Evolutionary conservation across 2,888 invertebrate species (phyloP).

Genomic region (Colostygia pectinataria): DNA sequence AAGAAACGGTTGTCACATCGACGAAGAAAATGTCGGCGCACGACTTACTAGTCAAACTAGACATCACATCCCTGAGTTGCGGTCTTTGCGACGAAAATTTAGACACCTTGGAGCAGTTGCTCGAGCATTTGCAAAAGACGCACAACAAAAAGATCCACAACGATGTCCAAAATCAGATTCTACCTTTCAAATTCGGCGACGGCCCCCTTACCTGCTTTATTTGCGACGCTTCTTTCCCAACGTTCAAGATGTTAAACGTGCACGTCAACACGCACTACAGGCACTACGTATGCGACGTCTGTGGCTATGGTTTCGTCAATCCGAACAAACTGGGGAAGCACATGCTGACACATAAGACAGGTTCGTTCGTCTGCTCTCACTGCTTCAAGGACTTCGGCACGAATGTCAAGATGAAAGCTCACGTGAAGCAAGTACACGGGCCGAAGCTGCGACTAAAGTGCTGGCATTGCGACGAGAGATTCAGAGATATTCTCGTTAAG

Average conservation of each 20-base stretch:
- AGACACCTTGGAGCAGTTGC: constrained; percentile 50
- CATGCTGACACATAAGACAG: constrained; percentile 60
- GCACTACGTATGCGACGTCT: constrained; percentile 52
- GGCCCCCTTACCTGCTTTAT: constrained; percentile 40
- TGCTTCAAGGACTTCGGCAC: constrained; percentile 27
- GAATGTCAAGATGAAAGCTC: constrained; percentile 56
- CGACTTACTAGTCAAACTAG: constrained; percentile 25
- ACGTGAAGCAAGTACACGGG: constrained; percentile 54
- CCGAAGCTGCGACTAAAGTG: constrained; percentile 52
- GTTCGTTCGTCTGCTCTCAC: constrained; percentile 28
- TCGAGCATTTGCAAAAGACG: constrained; percentile 47
- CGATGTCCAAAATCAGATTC: constrained; percentile 48
- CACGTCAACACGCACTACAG: constrained; percentile 55
- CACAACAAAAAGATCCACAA: constrained; percentile 48
- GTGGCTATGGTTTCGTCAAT: constrained; percentile 64
- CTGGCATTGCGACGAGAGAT: constrained; percentile 44
- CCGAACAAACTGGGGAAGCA: constrained; percentile 50
- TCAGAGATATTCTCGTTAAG: constrained; percentile 40
- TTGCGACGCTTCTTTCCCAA: constrained; percentile 50
- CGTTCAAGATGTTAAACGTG: constrained; percentile 48
- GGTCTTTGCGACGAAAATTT: constrained; percentile 55
- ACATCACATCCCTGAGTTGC: constrained; percentile 36
- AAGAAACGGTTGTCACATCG: constrained; percentile 12
- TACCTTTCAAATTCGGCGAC: constrained; percentile 54
- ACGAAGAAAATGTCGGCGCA: constrained; percentile 13